These are phyloP conservation scores for Eupsilia transversa DNA, from an alignment of 2,888 invertebrate species.

Conservation along the genomic window DNA sequence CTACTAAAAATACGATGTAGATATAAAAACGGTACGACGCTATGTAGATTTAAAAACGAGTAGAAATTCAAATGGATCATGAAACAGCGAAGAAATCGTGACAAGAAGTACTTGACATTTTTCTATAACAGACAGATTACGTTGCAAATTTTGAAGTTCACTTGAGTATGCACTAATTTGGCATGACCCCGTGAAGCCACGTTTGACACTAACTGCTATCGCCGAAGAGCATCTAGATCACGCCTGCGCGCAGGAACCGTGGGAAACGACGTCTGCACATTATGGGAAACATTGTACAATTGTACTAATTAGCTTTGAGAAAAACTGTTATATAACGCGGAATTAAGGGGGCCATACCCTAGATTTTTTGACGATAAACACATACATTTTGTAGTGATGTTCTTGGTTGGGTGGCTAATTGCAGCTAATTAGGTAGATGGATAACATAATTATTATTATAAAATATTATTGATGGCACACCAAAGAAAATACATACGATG, in stretches of 20 bases:
- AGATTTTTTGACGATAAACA: slow-evolving; percentile 4
- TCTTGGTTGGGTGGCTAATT: neutral
- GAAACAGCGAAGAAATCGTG: slow-evolving; percentile 36
- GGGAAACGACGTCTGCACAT: slow-evolving; percentile 67
- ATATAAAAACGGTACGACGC: neutral
- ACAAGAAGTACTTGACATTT: slow-evolving; percentile 44
- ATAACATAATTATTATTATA: no score
- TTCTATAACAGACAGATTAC: slow-evolving; percentile 39
- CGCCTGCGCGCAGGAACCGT: slow-evolving; percentile 74
- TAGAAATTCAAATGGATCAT: slow-evolving; percentile 13
- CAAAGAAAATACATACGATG: neutral
- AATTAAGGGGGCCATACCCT: neutral
- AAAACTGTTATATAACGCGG: slow-evolving; percentile 41
- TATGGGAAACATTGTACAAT: slow-evolving; percentile 58
- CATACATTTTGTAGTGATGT: neutral
- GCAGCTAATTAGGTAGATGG: neutral
- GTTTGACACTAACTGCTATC: slow-evolving; percentile 78
- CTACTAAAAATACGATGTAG: neutral
- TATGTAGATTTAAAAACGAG: neutral
- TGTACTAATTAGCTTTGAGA: slow-evolving; percentile 56
- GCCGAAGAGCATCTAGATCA: slow-evolving; percentile 82
- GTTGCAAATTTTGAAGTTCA: slow-evolving; percentile 63
- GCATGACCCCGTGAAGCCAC: slow-evolving; percentile 72
- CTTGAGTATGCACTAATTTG: slow-evolving; percentile 68
- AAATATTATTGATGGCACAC: neutral